Evolutionary conservation across 2,797 vertebrate species (phyloP).

Genomic region (Pangasius krempfi): DNA sequence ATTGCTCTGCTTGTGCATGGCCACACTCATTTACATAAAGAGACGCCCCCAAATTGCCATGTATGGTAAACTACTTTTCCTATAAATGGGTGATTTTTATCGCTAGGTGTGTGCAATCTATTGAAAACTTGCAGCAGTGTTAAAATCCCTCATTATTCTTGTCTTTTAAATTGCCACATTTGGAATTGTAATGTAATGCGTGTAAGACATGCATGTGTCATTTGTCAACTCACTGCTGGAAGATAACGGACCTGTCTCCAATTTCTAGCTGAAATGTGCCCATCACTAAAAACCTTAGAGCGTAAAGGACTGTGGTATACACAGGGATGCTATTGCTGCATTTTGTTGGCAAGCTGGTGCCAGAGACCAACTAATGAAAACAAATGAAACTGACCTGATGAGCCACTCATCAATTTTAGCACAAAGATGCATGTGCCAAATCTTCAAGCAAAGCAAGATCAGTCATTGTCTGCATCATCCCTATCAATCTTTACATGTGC

Average conservation of each 20-base stretch:
- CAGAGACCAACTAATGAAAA: background rate
- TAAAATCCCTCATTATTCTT: background rate
- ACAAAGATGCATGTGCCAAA: background rate
- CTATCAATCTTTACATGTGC: background rate
- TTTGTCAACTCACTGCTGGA: background rate
- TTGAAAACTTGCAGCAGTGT: background rate
- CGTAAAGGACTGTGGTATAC: background rate
- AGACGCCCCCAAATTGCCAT: background rate
- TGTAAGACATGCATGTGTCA: background rate
- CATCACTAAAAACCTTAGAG: background rate
- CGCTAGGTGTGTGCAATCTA: background rate
- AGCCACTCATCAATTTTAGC: background rate
- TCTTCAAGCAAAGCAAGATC: background rate
- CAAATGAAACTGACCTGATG: background rate
- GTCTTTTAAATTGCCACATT: background rate
- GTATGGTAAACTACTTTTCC: background rate
- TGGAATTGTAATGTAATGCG: background rate
- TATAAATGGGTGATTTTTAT: background rate
- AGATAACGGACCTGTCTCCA: background rate
- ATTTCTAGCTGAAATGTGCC: background rate
- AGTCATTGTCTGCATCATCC: background rate
- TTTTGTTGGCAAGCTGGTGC: background rate
- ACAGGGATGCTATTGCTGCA: background rate
- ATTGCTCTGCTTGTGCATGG: background rate
- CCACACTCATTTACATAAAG: background rate